Conservation (phyloP, 2,888 invertebrate species). For the Anthrax anthrax region DNA sequence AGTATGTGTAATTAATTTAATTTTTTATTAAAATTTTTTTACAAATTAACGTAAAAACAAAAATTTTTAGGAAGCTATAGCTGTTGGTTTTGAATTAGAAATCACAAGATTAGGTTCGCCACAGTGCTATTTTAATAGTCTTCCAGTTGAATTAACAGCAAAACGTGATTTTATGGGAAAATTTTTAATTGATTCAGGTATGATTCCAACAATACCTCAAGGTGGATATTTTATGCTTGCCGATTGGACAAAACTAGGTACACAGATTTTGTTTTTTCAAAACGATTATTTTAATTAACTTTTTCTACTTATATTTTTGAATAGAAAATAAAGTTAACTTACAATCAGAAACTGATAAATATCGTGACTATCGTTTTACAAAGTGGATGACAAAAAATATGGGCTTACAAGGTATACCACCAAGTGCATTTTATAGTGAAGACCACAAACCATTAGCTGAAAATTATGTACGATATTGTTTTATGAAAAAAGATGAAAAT, state of each 20-base stretch:
- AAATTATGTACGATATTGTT: slow-evolving; percentile 82
- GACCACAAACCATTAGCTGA: slow-evolving; percentile 68
- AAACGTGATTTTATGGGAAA: slow-evolving; percentile 71
- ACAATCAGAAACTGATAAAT: slow-evolving; percentile 50
- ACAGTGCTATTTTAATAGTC: slow-evolving; percentile 69
- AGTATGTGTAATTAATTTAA: slow-evolving; percentile 29
- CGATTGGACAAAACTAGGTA: slow-evolving; percentile 70
- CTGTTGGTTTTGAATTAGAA: slow-evolving; percentile 78
- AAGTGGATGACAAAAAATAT: slow-evolving; percentile 92
- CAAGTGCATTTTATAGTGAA: slow-evolving; percentile 80
- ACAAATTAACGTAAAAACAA: not conserved
- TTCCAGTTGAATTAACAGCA: slow-evolving; percentile 56
- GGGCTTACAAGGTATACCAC: slow-evolving; percentile 86
- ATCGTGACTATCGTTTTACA: slow-evolving; percentile 82
- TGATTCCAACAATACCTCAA: slow-evolving; percentile 85
- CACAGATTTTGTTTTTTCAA: too few relatives aligned
- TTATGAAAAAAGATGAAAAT: slow-evolving; percentile 78
- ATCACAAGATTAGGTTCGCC: slow-evolving; percentile 48
- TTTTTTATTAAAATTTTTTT: slow-evolving; percentile 2
- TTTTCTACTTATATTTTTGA: slow-evolving; percentile 14
- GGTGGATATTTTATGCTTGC: slow-evolving; percentile 97
- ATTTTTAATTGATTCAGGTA: slow-evolving; percentile 61
- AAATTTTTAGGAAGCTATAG: slow-evolving; percentile 94
- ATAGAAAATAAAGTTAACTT: slow-evolving; percentile 52
- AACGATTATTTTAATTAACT: not conserved